Percentiles rank a stretch among this genome's conserved stretches.
Conservation (phyloP, 2,888 invertebrate genomes). For the Drosophila neonasuta region DNA sequence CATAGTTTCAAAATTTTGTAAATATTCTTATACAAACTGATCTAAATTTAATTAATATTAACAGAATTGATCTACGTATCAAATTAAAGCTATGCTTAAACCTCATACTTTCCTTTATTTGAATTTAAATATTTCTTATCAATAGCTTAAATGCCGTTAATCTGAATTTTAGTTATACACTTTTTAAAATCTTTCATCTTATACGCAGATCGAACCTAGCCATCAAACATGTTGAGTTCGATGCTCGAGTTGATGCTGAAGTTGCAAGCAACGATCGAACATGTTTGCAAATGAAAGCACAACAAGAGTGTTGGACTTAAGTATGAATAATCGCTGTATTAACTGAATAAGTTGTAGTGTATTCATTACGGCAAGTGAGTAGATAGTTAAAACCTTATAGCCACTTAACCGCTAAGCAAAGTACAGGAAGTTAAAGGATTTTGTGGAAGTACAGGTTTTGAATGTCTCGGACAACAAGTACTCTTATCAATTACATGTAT, state of each 20-base stretch:
- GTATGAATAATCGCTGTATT: background rate
- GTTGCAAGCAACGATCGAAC: constrained; percentile 2
- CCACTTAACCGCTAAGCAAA: background rate
- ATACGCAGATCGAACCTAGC: background rate
- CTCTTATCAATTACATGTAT: background rate
- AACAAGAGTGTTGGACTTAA: background rate
- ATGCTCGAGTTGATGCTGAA: constrained; percentile 8
- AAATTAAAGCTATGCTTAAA: no score
- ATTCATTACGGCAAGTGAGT: background rate
- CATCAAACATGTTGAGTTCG: constrained; percentile 30
- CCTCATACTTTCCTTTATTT: no score
- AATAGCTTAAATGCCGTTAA: background rate
- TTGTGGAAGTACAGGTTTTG: background rate
- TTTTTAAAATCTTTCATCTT: background rate
- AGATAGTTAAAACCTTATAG: background rate
- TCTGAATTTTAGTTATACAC: background rate
- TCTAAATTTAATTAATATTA: no score
- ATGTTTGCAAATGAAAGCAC: constrained; percentile 6
- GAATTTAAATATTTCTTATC: background rate
- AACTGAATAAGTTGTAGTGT: background rate
- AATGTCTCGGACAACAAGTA: background rate
- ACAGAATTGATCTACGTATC: no score
- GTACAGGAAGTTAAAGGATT: constrained; percentile 1
- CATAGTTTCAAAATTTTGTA: no score
- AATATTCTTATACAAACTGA: no score